Conservation (phyloP, 2,113 vertebrate species). For the Himantopus leucocephalus region DNA sequence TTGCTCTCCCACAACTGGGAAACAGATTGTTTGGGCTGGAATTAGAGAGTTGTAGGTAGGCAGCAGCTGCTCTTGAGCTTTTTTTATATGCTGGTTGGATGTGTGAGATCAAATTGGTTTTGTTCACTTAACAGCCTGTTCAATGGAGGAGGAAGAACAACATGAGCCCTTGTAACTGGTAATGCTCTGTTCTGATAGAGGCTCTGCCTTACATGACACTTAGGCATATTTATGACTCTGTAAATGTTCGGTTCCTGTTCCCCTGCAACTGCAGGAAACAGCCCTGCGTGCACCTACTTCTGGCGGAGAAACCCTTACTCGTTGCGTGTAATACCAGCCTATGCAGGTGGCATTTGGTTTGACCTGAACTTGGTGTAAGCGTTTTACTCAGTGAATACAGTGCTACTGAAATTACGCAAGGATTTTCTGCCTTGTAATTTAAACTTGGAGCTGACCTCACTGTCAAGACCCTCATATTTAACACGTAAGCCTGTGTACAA, state of each 20-base stretch:
- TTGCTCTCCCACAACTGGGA: slow-evolving; percentile 49
- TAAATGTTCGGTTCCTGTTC: not conserved
- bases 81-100: slow-evolving; percentile 41
- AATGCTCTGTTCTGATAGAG: not conserved
- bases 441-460: not conserved
- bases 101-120: slow-evolving; percentile 35
- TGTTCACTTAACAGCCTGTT: slow-evolving; percentile 61
- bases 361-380: not conserved
- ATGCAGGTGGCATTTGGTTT: not conserved
- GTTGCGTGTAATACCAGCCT: not conserved
- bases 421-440: not conserved
- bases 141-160: not conserved
- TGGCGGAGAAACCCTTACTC: not conserved
- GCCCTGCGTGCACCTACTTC: not conserved
- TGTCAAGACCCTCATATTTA: not conserved
- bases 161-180: not conserved
- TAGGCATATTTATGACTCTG: not conserved
- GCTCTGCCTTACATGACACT: not conserved
- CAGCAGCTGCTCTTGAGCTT: slow-evolving; percentile 49
- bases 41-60: slow-evolving; percentile 61
- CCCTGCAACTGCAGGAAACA: not conserved
- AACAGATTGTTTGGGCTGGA: slow-evolving; percentile 69
- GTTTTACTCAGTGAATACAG: not conserved
- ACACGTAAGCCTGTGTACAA: not conserved
- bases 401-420: not conserved